Evolutionary conservation across 2,113 vertebrate species (phyloP).

Genomic region (Anoura caudifer): DNA sequence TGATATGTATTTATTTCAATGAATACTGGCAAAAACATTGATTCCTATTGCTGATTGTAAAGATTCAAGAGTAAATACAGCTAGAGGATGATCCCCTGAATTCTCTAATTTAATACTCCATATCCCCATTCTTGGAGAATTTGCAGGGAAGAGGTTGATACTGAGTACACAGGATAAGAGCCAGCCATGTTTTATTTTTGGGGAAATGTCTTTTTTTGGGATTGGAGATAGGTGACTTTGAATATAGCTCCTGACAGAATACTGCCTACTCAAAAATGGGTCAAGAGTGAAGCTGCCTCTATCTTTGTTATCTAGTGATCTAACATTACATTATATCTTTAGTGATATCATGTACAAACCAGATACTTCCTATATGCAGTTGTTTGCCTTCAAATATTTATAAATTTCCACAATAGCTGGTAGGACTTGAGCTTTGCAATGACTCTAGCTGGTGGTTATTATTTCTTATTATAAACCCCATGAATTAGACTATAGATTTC

Average conservation of each 20-base stretch:
- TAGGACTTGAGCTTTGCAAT: not conserved
- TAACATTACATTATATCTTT: not conserved
- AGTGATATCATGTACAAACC: not conserved
- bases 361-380: not conserved
- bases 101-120: not conserved
- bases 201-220: not conserved
- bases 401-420: slow-evolving; percentile 36
- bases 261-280: not conserved
- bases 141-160: not conserved
- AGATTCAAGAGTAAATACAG: not conserved
- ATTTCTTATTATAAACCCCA: slow-evolving; percentile 26
- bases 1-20: not conserved
- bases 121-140: not conserved
- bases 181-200: not conserved
- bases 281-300: not conserved
- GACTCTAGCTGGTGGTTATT: not conserved
- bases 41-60: not conserved
- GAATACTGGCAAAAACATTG: not conserved
- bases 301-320: not conserved
- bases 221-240: not conserved
- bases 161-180: not conserved
- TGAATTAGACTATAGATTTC: not conserved
- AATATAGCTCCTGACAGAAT: not conserved
- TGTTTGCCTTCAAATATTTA: slow-evolving; percentile 48
- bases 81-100: not conserved